A percentile compares a stretch with the other conserved stretches of the same genome.
Conservation (phyloP, 2,888 invertebrate species). For the Eutolmus rufibarbis region DNA sequence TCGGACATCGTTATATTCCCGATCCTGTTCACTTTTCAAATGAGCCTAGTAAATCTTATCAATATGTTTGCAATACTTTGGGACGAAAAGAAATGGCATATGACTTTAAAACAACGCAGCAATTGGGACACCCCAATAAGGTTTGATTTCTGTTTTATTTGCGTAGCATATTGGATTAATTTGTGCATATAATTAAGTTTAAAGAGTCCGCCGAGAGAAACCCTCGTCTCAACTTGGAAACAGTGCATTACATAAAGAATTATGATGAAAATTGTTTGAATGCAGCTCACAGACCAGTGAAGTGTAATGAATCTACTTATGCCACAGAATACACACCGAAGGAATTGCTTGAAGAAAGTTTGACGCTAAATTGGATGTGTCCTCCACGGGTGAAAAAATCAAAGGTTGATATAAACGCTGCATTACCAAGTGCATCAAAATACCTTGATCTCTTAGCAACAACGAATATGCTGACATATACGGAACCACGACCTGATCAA, state of each 20-base stretch:
- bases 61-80: not conserved
- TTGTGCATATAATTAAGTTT: not conserved
- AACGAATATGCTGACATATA: slow-evolving; percentile 41
- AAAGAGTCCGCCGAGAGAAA: not conserved
- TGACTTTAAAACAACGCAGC: slow-evolving; percentile 16
- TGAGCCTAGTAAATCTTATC: not conserved
- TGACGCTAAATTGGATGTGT: not conserved
- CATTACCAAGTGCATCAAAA: slow-evolving; percentile 39
- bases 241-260: slow-evolving; percentile 51
- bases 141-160: not conserved
- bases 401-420: slow-evolving; percentile 20
- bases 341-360: not conserved
- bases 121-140: slow-evolving; percentile 29
- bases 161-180: not conserved
- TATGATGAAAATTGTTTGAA: slow-evolving; percentile 54
- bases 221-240: not conserved
- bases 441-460: slow-evolving; percentile 45
- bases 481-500: not conserved
- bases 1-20: slow-evolving; percentile 54
- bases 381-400: slow-evolving; percentile 3
- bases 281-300: slow-evolving; percentile 53
- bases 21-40: slow-evolving; percentile 47
- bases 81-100: not conserved
- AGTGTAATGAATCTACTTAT: slow-evolving; percentile 52
- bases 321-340: slow-evolving; percentile 51